Conservation (phyloP, 2,888 invertebrate genomes). For the Heliconius cydno region DNA sequence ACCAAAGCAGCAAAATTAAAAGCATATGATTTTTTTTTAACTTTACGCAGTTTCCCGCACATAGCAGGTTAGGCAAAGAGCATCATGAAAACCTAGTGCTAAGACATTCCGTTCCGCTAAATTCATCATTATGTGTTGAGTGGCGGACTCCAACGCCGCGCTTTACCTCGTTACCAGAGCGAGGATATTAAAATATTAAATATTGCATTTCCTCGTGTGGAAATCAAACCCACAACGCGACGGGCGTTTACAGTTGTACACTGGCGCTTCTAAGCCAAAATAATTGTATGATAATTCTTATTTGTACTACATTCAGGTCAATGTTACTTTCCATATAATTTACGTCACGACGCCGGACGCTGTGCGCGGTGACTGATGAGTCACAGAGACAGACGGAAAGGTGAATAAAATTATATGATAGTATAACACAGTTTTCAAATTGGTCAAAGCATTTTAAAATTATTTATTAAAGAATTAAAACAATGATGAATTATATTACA, state of each 20-base stretch:
- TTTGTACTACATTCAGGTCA: slow-evolving; percentile 1
- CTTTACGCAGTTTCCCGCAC: not conserved
- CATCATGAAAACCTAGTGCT: no score
- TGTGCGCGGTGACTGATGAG: not conserved
- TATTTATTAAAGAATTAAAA: no score
- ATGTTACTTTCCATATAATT: slow-evolving; percentile 6
- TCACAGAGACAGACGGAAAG: not conserved
- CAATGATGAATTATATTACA: no score
- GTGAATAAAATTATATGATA: not conserved
- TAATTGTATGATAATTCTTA: not conserved
- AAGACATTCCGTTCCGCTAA: no score
- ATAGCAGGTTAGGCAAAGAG: not conserved
- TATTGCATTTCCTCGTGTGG: no score
- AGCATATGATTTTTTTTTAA: no score
- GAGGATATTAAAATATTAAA: no score
- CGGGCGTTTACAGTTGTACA: no score
- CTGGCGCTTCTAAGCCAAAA: not conserved
- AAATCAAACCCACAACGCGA: no score
- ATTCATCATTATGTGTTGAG: not conserved
- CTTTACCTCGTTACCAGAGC: not conserved
- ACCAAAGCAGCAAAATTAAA: no score
- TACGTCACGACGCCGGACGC: slow-evolving; percentile 6
- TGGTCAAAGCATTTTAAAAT: no score
- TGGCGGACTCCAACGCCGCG: not conserved
- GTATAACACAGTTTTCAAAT: not conserved